Conservation (phyloP, 2,797 vertebrate genomes). For the Antrozous pallidus region DNA sequence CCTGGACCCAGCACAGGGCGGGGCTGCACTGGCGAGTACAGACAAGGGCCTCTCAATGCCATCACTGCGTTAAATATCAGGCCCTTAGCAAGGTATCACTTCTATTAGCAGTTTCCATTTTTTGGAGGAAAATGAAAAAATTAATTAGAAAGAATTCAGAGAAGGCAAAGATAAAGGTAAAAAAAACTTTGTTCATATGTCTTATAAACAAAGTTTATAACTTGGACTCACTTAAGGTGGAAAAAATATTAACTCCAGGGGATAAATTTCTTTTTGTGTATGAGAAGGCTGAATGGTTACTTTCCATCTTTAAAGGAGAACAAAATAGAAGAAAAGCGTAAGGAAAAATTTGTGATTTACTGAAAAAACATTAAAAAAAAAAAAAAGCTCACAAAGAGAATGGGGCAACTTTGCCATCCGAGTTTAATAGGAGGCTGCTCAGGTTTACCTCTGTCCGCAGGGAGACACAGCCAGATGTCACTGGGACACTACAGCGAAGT, state of each 20-base stretch:
- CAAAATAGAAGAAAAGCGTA: background rate
- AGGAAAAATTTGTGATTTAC: background rate
- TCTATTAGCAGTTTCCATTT: background rate
- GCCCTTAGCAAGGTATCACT: background rate
- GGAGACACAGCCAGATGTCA: background rate
- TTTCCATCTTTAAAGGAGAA: background rate
- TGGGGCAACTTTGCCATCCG: background rate
- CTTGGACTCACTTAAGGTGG: constrained; percentile 8
- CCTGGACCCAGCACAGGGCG: background rate
- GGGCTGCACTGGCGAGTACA: too few species aligned
- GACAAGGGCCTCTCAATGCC: background rate
- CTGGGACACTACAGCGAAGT: background rate
- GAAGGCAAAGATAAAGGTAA: background rate
- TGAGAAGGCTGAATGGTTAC: background rate
- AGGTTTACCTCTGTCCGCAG: background rate
- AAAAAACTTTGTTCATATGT: background rate
- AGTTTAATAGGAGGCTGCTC: background rate
- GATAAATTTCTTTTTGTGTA: background rate
- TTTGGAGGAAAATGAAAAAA: constrained; percentile 1
- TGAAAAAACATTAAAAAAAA: background rate
- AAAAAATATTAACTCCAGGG: background rate
- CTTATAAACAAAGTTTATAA: background rate
- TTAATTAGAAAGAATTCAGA: background rate
- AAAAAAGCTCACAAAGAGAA: background rate
- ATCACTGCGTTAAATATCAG: background rate